A percentile compares a stretch with the other conserved stretches of the same genome.
Conservation (phyloP, 2,888 invertebrate species). For the Eristalis intricaria region DNA sequence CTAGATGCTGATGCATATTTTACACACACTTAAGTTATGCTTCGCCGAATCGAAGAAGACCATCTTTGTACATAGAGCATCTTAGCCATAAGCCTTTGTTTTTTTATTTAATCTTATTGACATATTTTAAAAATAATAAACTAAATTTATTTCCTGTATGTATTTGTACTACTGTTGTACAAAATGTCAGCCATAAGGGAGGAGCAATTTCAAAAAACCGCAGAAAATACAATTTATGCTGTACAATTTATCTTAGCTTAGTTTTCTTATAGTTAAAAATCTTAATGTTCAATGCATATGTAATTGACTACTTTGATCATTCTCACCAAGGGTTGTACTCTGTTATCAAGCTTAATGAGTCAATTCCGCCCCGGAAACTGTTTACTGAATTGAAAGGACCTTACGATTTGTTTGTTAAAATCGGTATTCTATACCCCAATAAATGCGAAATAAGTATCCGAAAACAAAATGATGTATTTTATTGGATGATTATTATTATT, state of each 20-base stretch:
- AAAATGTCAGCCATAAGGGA: no score
- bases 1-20: no score
- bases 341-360: constrained; percentile 1
- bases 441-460: constrained; percentile 51
- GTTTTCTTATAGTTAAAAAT: background rate
- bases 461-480: constrained; percentile 66
- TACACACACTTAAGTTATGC: no score
- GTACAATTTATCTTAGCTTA: background rate
- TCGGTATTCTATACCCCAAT: constrained; percentile 39
- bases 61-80: no score
- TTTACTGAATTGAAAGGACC: constrained; percentile 58
- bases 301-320: background rate
- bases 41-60: no score
- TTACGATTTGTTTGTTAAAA: constrained; percentile 50
- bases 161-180: no score
- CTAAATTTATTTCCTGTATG: no score
- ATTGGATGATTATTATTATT: constrained; percentile 69
- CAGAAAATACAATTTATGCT: background rate
- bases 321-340: background rate
- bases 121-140: no score
- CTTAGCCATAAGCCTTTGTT: no score
- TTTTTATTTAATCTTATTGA: no score
- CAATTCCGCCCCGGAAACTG: constrained; percentile 45
- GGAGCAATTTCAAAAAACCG: no score
- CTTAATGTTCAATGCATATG: background rate